Percentiles rank a stretch among this genome's conserved stretches.
phyloP scores from a whole-genome alignment of 2,797 vertebrate species.

The Psittacula derbiana region DNA sequence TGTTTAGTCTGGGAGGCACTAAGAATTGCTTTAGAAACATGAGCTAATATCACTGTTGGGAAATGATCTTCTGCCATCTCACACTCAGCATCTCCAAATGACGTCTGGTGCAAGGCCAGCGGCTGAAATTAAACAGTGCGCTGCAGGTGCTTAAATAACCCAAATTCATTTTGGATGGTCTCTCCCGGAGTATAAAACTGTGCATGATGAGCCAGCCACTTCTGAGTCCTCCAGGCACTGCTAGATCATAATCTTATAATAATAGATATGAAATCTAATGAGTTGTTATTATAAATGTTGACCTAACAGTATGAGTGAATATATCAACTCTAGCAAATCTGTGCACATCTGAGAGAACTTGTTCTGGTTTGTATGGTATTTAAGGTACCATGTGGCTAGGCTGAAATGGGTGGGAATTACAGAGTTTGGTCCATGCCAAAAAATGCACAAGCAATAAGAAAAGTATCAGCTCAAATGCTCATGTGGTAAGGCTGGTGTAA shows the following conservation, averaged over 20 bases:
- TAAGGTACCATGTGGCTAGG: not conserved
- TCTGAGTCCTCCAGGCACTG: conserved; percentile 4
- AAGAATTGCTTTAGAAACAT: conserved; percentile 37
- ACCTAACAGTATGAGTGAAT: not conserved
- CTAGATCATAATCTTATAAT: conserved; percentile 17
- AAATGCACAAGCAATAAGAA: not conserved
- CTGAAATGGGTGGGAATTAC: not conserved
- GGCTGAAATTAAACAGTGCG: conserved; percentile 46
- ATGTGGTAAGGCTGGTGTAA: not conserved
- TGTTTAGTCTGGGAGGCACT: not conserved
- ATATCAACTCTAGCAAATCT: not conserved
- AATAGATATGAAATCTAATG: conserved; percentile 22
- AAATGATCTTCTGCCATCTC: conserved; percentile 42
- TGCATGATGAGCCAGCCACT: conserved; percentile 6
- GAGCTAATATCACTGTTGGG: conserved; percentile 35
- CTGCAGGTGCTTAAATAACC: conserved; percentile 39
- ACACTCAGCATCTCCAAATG: conserved; percentile 5
- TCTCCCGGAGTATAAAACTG: conserved; percentile 26
- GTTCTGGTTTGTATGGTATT: not conserved
- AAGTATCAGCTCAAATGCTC: not conserved
- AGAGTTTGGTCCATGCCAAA: not conserved
- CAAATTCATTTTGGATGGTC: conserved; percentile 24
- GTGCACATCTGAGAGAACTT: not conserved
- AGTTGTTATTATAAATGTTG: conserved; percentile 15
- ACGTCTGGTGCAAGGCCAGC: conserved; percentile 34